A percentile compares a stretch with the other conserved stretches of the same genome.
Conservation (phyloP, 2,888 invertebrate genomes). For the Hypolimnas misippus region DNA sequence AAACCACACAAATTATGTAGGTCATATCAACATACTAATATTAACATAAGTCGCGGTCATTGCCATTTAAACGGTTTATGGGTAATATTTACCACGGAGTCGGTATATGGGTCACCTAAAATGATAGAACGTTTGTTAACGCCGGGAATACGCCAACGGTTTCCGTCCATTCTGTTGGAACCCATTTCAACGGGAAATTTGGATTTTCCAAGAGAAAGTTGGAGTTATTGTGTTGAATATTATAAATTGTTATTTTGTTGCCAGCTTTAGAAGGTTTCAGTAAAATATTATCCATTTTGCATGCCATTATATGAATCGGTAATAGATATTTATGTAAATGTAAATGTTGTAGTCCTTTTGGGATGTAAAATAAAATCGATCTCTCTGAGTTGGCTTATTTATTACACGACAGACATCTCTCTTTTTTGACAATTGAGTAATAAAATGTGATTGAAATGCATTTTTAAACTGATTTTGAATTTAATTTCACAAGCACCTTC, state of each 20-base stretch:
- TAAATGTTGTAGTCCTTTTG: background rate
- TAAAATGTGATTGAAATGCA: no score
- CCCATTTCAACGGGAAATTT: conserved; percentile 31
- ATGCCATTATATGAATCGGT: background rate
- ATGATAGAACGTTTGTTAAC: conserved; percentile 23
- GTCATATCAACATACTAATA: background rate
- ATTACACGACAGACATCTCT: no score
- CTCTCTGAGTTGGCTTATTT: no score
- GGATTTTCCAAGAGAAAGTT: conserved; percentile 26
- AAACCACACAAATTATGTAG: background rate
- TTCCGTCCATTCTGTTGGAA: conserved; percentile 22
- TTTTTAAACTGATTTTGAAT: no score
- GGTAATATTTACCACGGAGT: conserved; percentile 1
- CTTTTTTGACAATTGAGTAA: no score
- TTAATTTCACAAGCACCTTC: no score
- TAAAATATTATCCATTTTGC: background rate
- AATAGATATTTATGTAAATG: background rate
- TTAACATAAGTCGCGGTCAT: background rate
- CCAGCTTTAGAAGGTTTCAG: background rate
- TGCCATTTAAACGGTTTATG: conserved; percentile 3
- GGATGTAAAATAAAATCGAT: no score
- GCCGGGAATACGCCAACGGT: conserved; percentile 26
- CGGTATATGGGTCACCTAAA: conserved; percentile 26
- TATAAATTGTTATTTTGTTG: conserved; percentile 12
- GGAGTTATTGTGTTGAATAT: conserved; percentile 12